These are phyloP conservation scores for Megalops cyprinoides DNA, from an alignment of 2,797 vertebrate genomes.

Conservation along the genomic window DNA sequence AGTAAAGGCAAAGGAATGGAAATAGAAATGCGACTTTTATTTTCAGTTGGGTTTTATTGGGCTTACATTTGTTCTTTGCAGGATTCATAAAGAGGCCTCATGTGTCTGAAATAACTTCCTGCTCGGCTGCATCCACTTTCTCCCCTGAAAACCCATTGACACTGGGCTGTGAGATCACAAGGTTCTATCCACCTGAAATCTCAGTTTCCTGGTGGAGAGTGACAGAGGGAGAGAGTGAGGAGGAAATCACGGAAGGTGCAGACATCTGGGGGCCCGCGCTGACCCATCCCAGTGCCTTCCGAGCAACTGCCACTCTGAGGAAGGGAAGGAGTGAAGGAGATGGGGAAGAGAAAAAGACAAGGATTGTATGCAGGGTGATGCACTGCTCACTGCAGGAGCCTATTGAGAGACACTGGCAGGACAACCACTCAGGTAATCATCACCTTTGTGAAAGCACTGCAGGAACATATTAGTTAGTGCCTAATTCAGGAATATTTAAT, in stretches of 20 bases:
- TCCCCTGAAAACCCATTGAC: slow-evolving; percentile 45
- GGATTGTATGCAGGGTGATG: slow-evolving; percentile 69
- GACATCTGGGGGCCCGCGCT: slow-evolving; percentile 75
- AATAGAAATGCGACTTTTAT: not conserved
- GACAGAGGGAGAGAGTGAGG: slow-evolving; percentile 59
- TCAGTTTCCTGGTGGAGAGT: slow-evolving; percentile 72
- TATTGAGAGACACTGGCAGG: slow-evolving; percentile 69
- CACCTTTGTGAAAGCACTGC: not conserved
- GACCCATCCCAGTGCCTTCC: slow-evolving; percentile 60
- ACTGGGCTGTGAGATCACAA: slow-evolving; percentile 72
- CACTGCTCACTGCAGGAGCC: slow-evolving; percentile 72
- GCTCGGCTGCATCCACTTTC: slow-evolving; percentile 29
- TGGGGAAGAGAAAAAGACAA: slow-evolving; percentile 46
- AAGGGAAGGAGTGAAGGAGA: slow-evolving; percentile 38
- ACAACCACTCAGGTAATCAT: slow-evolving; percentile 58
- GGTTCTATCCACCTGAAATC: slow-evolving; percentile 73
- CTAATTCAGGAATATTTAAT: not conserved
- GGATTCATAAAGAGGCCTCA: slow-evolving; percentile 73
- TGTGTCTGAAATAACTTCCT: slow-evolving; percentile 64
- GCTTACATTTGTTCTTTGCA: slow-evolving; percentile 39
- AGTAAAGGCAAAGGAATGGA: not conserved
- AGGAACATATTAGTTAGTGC: not conserved
- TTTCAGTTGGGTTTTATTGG: not conserved
- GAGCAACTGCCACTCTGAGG: slow-evolving; percentile 62
- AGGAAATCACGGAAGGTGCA: slow-evolving; percentile 61